These are phyloP conservation scores for Melozone crissalis DNA, from an alignment of 2,113 vertebrate species.

Conservation along the genomic window DNA sequence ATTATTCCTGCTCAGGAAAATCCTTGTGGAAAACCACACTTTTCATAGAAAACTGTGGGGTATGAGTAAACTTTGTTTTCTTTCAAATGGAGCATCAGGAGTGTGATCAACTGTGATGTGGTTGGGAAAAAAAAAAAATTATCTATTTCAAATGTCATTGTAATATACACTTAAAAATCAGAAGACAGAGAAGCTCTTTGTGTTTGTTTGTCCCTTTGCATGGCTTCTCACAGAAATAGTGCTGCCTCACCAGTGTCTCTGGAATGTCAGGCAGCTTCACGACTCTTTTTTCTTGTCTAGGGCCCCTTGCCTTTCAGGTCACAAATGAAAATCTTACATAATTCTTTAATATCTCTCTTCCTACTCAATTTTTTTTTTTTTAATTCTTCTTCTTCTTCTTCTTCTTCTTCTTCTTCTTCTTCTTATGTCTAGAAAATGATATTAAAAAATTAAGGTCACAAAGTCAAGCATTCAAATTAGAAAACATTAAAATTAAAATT, in stretches of 20 bases:
- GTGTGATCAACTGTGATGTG: not conserved
- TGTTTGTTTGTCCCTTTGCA: not conserved
- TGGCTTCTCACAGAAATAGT: not conserved
- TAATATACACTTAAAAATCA: not conserved
- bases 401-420: too few species aligned
- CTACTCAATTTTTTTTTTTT: too few species aligned
- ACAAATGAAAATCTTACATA: not conserved
- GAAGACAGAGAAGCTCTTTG: not conserved
- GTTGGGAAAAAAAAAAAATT: not conserved
- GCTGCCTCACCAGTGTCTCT: not conserved
- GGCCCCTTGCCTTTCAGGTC: not conserved
- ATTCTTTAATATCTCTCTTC: not conserved
- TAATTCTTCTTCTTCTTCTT: too few species aligned
- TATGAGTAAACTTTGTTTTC: not conserved
- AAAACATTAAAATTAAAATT: conserved; percentile 26
- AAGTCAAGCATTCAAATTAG: conserved; percentile 16
- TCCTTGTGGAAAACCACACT: not conserved
- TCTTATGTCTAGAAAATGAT: not conserved
- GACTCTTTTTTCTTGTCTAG: not conserved
- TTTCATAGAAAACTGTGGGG: not conserved
- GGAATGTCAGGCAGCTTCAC: not conserved
- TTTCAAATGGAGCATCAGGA: not conserved
- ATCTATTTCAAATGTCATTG: not conserved
- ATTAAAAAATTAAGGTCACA: not conserved
- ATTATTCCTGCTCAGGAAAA: not conserved